Evolutionary conservation across 2,797 vertebrate genomes (phyloP).

Genomic region (Naso thynnoides): DNA sequence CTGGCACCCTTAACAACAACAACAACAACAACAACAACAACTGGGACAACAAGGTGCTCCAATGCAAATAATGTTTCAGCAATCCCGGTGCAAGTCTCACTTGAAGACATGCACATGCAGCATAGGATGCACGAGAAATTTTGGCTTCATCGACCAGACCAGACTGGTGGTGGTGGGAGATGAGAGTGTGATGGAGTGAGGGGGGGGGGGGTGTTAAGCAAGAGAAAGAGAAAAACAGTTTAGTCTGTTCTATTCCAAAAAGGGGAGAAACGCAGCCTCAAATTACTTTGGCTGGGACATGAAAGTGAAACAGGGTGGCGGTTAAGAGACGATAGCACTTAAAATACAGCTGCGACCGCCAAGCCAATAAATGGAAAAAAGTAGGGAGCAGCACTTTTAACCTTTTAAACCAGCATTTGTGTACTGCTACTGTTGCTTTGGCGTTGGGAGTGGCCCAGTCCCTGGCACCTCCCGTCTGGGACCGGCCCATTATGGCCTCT

Average conservation of each 20-base stretch:
- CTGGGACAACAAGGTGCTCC: neutral
- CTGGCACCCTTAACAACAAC: accelerated
- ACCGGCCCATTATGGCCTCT: slow-evolving; percentile 80
- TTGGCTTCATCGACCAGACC: slow-evolving; percentile 52
- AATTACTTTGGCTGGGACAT: slow-evolving; percentile 85
- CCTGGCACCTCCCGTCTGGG: slow-evolving; percentile 82
- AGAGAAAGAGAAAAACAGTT: slow-evolving; percentile 83
- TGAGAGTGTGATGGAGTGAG: slow-evolving; percentile 30
- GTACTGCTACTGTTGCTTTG: slow-evolving; percentile 81
- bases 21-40: too few species aligned
- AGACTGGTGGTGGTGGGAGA: slow-evolving; percentile 50
- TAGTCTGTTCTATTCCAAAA: slow-evolving; percentile 85
- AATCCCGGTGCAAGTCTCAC: slow-evolving; percentile 9
- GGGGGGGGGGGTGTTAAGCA: slow-evolving; percentile 62
- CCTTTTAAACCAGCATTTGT: slow-evolving; percentile 83
- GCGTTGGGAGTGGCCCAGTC: slow-evolving; percentile 80
- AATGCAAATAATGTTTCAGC: neutral
- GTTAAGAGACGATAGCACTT: slow-evolving; percentile 87
- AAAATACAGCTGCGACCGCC: slow-evolving; percentile 85
- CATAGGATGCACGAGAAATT: slow-evolving; percentile 52
- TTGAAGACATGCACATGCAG: slow-evolving; percentile 46
- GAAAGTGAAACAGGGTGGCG: slow-evolving; percentile 83
- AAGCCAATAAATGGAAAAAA: slow-evolving; percentile 87
- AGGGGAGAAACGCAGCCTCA: slow-evolving; percentile 83
- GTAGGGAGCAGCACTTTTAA: slow-evolving; percentile 83